These are phyloP conservation scores for Baccha elongata DNA, from an alignment of 2,888 invertebrate genomes.

Conservation along the genomic window DNA sequence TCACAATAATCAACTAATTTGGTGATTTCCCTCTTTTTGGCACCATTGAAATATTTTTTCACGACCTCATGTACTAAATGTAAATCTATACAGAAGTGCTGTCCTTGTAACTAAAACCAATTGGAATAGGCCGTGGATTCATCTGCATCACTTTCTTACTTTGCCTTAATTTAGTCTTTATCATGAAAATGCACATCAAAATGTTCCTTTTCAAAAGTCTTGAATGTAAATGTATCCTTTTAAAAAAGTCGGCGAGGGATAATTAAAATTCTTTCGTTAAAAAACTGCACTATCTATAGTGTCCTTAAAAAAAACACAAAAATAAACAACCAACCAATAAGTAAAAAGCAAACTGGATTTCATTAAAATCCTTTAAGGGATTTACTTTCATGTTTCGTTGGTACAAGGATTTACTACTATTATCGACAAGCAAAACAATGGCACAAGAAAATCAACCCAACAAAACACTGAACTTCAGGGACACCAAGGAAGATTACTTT, in stretches of 20 bases:
- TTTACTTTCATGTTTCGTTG: constrained; percentile 48
- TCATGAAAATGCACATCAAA: no score
- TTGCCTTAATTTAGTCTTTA: no score
- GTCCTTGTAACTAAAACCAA: no score
- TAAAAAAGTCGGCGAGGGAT: constrained; percentile 45
- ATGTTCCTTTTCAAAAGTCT: no score
- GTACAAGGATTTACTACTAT: constrained; percentile 57
- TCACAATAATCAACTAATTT: no score
- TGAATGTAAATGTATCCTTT: constrained; percentile 25
- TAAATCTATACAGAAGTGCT: no score
- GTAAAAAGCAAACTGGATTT: constrained; percentile 44
- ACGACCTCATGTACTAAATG: no score
- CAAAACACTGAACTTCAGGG: constrained; percentile 38
- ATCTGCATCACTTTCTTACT: no score
- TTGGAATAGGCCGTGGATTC: no score
- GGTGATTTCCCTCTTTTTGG: no score
- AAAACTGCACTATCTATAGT: not conserved
- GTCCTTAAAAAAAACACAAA: not conserved
- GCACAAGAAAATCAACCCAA: constrained; percentile 28
- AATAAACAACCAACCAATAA: constrained; percentile 22
- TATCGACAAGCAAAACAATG: constrained; percentile 61
- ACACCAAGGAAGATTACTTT: constrained; percentile 56
- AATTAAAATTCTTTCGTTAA: constrained; percentile 44
- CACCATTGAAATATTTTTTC: no score
- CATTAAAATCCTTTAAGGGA: constrained; percentile 55